Evolutionary conservation across 1,140 invertebrate genomes (phyloP), one percentile per base, ranked within the genome.

Genomic region (Rhagoletis pomonella): DNA sequence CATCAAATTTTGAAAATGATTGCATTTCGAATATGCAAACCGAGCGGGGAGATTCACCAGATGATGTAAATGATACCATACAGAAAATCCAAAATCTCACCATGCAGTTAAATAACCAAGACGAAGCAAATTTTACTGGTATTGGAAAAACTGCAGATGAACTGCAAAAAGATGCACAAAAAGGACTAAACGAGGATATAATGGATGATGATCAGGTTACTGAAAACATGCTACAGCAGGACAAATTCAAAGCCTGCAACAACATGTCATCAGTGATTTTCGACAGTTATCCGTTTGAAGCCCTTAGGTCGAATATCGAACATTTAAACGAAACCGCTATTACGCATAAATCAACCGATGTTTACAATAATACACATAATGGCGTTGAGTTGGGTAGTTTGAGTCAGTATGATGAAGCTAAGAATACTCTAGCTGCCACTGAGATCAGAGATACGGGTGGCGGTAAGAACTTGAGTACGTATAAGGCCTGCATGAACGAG

Each of bases 61-160:
- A 88, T 85, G 65, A 88, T 81, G 87, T 88, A 69, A 84, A 87
- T 62, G 88, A 88, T 29, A 89, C 88, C 39, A 88, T 87, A 39
- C 29, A 65, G 29, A 87, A 87, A 88, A 64, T 89, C 19, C 77
- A 89, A 50, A 86, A 89, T 87, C 85, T 89, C 19, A 89, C 88
- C 60, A 88, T 81, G 12, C 88, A 89, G 60, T 44, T 87, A 65
- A 88, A 89, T 62, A 87, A 88, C 50, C 85, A 29, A 19, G 87
- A 89, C 50, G 86, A 89, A 67, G 86, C 67, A n/a, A 84, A 60
- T 69, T 88, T 85, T 50, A 64, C 62, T 64, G 47, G 58, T 47
- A 44, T 58, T 60, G 58, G 17, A 85, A 87, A 87, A 69, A 7
- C 47, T 59, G 4, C 19, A 42, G 65, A 87, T 29, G 39, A 73